phyloP scores from a whole-genome alignment of 2,888 invertebrate species.

The Orthosia cruda region DNA sequence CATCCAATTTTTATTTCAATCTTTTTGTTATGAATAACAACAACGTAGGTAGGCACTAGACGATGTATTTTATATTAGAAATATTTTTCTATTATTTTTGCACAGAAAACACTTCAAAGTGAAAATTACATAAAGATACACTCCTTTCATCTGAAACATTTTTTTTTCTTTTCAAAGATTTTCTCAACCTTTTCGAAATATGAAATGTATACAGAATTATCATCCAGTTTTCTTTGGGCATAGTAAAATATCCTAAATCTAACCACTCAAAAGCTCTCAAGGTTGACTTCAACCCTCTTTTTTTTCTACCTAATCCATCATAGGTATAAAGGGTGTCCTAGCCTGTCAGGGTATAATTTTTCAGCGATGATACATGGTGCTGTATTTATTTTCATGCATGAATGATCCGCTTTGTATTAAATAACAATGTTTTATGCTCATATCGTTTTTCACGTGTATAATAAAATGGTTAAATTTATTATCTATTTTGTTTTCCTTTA shows the following conservation, averaged over 20 bases:
- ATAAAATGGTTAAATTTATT: neutral
- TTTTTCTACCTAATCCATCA: slow-evolving; percentile 50
- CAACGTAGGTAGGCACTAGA: neutral
- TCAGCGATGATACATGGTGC: slow-evolving; percentile 59
- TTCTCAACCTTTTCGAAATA: neutral
- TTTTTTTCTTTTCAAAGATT: neutral
- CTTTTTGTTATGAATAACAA: slow-evolving; percentile 23
- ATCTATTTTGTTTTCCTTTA: neutral
- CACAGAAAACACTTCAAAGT: slow-evolving; percentile 24
- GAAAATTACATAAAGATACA: slow-evolving; percentile 3
- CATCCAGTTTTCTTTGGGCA: slow-evolving; percentile 10
- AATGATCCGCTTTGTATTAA: slow-evolving; percentile 54
- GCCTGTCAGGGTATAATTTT: slow-evolving; percentile 54
- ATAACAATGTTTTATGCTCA: slow-evolving; percentile 34
- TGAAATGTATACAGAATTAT: slow-evolving; percentile 1
- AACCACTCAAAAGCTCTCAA: slow-evolving; percentile 29
- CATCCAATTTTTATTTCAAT: slow-evolving; percentile 24
- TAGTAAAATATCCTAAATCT: neutral
- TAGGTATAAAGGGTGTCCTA: slow-evolving; percentile 53
- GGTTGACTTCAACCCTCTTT: slow-evolving; percentile 45
- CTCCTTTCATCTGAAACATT: neutral
- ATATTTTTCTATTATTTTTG: neutral
- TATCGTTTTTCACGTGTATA: slow-evolving; percentile 5
- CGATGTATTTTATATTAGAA: slow-evolving; percentile 7
- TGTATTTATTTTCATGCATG: slow-evolving; percentile 50